Base-by-base conservation (phyloP, 2,797 vertebrate species). In the Poecilia velifera region DNA sequence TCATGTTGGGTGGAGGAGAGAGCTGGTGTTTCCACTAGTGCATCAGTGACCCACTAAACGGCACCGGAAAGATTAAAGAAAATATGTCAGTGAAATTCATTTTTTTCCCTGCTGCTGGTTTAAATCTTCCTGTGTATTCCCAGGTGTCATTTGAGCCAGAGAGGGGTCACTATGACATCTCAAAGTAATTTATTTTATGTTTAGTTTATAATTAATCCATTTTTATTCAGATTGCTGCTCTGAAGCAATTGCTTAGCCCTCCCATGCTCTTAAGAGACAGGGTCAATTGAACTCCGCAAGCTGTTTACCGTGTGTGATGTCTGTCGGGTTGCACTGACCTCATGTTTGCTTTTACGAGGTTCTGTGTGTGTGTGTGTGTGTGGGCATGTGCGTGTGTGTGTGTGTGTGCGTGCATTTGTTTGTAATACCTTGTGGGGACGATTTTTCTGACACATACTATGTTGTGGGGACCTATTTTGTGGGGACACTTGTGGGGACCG, bases 11-110 rank as follows among this genome's bases (percentile, higher is more conserved):
- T 76, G 82, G 84, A 84, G 76, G 64, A 45, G 74, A 79, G 80
- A 73, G 36, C 57, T 59, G 28, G 28, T 1, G 1, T 77, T 87
- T 88, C 77, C 49, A 76, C 28, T 74, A 83, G 13, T 89, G 55
- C 72, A 66, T 91, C 31, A 20, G 59, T 18, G 31, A 36, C 14
- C 31, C 85, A 89, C 47, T 85, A 90, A 90, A 90, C 34, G 80
- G 51, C 66, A 62, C 43, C 31, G 47, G n/a, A 77, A 76, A 74
- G 77, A 82, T 78, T 81, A 49, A 79, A 64, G 3, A 64, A 75
- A 77, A 85, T 62, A 43, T 77, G 57, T 76, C 10, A 51, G 28
- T 75, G 18, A 88, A 73, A 45, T 74, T 72, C 12, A 28, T n/a
- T 13, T 49, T 77, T 77, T 55, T 25, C 41, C 47, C 25, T 41